Conservation (phyloP, 1,140 invertebrate genomes). For the Drosophila sucinea region DNA sequence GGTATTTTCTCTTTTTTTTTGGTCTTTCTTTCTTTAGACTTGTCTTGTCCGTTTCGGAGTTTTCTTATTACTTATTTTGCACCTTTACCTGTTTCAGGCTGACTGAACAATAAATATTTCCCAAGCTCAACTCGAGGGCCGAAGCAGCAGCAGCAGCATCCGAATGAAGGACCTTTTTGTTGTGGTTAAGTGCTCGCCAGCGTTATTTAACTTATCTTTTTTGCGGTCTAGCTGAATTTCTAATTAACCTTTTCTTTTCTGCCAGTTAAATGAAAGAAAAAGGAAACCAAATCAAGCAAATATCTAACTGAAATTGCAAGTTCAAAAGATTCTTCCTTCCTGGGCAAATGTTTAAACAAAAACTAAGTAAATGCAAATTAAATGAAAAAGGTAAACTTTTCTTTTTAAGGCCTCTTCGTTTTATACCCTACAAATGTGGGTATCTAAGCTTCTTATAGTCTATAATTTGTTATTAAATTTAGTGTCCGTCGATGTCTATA, state of each 20-base stretch:
- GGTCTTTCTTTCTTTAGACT: neutral
- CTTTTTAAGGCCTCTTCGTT: slow-evolving; percentile 10
- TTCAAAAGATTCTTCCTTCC: slow-evolving; percentile 28
- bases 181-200: slow-evolving; percentile 52
- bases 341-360: slow-evolving; percentile 19
- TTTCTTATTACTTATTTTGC: slow-evolving; percentile 44
- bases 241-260: slow-evolving; percentile 57
- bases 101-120: slow-evolving; percentile 15
- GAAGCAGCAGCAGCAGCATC: too few species aligned
- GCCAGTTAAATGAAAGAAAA: slow-evolving; percentile 41
- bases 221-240: slow-evolving; percentile 58
- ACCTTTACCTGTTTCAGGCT: slow-evolving; percentile 25
- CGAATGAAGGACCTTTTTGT: slow-evolving; percentile 36
- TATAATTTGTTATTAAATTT: too few species aligned
- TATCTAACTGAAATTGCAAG: slow-evolving; percentile 38
- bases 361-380: slow-evolving; percentile 41
- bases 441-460: too few species aligned
- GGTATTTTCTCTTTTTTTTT: slow-evolving; percentile 4
- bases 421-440: neutral
- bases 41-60: neutral
- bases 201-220: slow-evolving; percentile 20
- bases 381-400: slow-evolving; percentile 25
- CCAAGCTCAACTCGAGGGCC: slow-evolving; percentile 3
- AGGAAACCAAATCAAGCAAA: slow-evolving; percentile 37
- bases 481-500: too few species aligned